Conservation (phyloP, 2,797 vertebrate genomes). For the Spinus olivaceus region DNA sequence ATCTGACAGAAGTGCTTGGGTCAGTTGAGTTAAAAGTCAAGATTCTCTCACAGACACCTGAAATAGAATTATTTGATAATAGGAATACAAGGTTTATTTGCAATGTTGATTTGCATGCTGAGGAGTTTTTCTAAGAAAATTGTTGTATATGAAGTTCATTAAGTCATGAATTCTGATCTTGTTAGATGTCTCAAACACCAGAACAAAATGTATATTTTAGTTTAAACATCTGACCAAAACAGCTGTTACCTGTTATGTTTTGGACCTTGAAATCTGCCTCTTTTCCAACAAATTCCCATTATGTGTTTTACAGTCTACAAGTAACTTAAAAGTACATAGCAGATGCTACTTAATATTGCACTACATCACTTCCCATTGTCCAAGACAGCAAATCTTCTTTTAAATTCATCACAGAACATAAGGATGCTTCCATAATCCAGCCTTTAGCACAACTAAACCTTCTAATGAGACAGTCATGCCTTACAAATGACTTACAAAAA, state of each 20-base stretch:
- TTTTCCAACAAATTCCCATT: background rate
- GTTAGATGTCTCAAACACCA: slow-evolving; percentile 21
- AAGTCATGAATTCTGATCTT: slow-evolving; percentile 48
- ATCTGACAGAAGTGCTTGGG: background rate
- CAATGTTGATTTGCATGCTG: background rate
- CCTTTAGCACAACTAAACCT: slow-evolving; percentile 19
- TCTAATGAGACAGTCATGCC: background rate
- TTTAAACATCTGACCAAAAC: slow-evolving; percentile 62
- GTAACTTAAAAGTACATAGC: background rate
- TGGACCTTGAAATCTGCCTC: slow-evolving; percentile 24
- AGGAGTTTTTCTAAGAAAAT: background rate
- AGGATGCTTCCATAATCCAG: slow-evolving; percentile 33
- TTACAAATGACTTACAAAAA: slow-evolving; percentile 20
- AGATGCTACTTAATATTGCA: slow-evolving; percentile 46
- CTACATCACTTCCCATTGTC: slow-evolving; percentile 12
- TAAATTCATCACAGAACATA: slow-evolving; percentile 54
- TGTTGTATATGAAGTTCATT: background rate
- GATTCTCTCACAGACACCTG: background rate
- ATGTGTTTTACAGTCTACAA: slow-evolving; percentile 37
- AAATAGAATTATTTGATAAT: background rate
- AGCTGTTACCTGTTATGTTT: slow-evolving; percentile 68
- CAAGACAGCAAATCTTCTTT: slow-evolving; percentile 55
- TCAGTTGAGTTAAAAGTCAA: background rate
- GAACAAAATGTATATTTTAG: slow-evolving; percentile 44
- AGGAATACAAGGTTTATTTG: background rate